A percentile compares a stretch with the other conserved stretches of the same genome.
phyloP scores from a whole-genome alignment of 1,140 invertebrate species.

The Venturia canescens region DNA sequence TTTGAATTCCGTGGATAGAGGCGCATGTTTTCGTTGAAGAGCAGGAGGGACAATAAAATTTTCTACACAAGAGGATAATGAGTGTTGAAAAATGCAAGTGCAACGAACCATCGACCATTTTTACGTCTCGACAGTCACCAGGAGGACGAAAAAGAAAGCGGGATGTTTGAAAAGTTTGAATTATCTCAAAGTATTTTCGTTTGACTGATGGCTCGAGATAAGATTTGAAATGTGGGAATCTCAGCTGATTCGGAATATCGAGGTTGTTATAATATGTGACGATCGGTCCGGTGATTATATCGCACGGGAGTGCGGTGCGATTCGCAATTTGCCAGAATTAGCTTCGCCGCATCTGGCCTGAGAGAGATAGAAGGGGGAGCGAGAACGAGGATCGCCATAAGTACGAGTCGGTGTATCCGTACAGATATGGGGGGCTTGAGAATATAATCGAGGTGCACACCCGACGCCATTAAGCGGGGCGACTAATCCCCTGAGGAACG shows the following conservation, averaged over 20 bases:
- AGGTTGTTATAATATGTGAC: neutral
- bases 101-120: too few relatives aligned
- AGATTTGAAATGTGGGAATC: neutral
- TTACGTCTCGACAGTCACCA: too few relatives aligned
- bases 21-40: too few relatives aligned
- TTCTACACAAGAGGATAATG: too few relatives aligned
- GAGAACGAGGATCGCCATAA: conserved; percentile 13
- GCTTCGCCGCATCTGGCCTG: neutral
- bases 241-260: neutral
- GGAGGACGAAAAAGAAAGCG: too few relatives aligned
- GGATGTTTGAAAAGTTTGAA: too few relatives aligned
- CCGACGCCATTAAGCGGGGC: conserved; percentile 42
- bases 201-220: neutral
- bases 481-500: conserved; percentile 47
- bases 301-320: neutral
- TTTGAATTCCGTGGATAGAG: too few relatives aligned
- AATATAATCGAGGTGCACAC: conserved; percentile 39
- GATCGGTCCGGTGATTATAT: neutral
- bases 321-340: neutral
- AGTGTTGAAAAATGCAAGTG: too few relatives aligned
- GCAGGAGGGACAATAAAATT: too few relatives aligned
- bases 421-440: neutral
- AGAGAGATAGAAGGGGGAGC: neutral
- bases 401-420: neutral
- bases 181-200: too few relatives aligned